These are phyloP conservation scores for Nasonia vitripennis DNA, from an alignment of 1,140 invertebrate genomes.

Conservation along the genomic window DNA sequence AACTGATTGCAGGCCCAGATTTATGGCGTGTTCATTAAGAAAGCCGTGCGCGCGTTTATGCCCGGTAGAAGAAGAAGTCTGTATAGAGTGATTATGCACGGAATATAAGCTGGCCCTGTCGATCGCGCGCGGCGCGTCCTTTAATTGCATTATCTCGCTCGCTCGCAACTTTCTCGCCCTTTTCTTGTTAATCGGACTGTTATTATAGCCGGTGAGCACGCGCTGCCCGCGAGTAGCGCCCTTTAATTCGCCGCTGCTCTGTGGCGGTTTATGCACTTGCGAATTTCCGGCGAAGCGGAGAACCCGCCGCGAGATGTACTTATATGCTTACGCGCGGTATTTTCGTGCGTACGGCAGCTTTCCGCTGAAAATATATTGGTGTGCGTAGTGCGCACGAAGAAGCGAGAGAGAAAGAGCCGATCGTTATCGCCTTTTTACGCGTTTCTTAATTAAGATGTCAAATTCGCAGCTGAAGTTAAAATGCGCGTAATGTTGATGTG, in stretches of 20 bases:
- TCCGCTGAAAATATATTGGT: background rate
- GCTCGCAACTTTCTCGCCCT: background rate
- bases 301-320: background rate
- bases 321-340: background rate
- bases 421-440: conserved; percentile 34
- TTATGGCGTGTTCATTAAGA: conserved; percentile 59
- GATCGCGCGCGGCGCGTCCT: conserved; percentile 16
- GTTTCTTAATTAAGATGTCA: conserved; percentile 44
- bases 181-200: conserved; percentile 32
- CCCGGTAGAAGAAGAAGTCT: background rate
- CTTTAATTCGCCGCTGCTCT: conserved; percentile 35
- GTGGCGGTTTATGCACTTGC: background rate
- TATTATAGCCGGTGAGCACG: conserved; percentile 28
- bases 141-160: conserved; percentile 40
- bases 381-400: background rate
- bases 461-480: conserved; percentile 12
- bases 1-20: conserved; percentile 53
- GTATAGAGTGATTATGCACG: background rate
- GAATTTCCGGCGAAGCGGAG: conserved; percentile 24
- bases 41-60: background rate
- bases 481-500: conserved; percentile 7
- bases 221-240: background rate
- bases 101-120: background rate
- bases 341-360: background rate
- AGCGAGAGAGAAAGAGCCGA: background rate